phyloP scores from a whole-genome alignment of 1,140 invertebrate species.

The Drosophila albomicans region DNA sequence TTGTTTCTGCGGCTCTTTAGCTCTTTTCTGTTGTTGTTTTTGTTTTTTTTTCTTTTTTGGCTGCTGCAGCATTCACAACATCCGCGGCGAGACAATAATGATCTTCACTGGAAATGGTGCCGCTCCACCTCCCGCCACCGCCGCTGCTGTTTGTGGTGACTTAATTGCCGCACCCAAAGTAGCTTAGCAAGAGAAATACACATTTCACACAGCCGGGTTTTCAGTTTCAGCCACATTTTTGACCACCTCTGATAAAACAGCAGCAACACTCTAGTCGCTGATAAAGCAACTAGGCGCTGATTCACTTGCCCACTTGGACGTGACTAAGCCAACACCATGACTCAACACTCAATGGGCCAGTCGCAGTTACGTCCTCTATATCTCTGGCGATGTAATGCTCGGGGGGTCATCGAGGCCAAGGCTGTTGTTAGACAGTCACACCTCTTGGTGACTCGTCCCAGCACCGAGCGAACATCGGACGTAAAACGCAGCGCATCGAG shows the following conservation, averaged over 20 bases:
- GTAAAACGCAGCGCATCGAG: slow-evolving; percentile 61
- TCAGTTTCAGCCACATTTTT: slow-evolving; percentile 31
- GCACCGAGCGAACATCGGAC: slow-evolving; percentile 50
- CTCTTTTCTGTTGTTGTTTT: neutral
- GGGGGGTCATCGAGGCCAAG: neutral
- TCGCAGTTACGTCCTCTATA: neutral
- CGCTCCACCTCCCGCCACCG: slow-evolving; percentile 24
- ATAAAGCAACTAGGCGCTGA: slow-evolving; percentile 53
- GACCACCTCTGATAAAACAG: slow-evolving; percentile 58
- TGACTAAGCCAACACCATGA: slow-evolving; percentile 49
- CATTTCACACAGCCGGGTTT: slow-evolving; percentile 55
- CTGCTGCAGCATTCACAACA: slow-evolving; percentile 50
- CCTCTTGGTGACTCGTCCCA: slow-evolving; percentile 16
- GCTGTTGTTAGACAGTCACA: slow-evolving; percentile 3
- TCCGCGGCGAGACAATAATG: slow-evolving; percentile 79
- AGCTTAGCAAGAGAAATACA: slow-evolving; percentile 60
- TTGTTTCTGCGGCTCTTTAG: slow-evolving; percentile 55
- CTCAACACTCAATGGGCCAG: neutral
- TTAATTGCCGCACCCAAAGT: slow-evolving; percentile 77
- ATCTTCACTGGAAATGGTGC: slow-evolving; percentile 75
- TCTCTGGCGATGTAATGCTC: neutral
- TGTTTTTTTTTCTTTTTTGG: slow-evolving; percentile 39
- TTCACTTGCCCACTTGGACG: slow-evolving; percentile 36
- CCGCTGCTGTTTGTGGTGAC: slow-evolving; percentile 58
- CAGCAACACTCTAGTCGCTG: slow-evolving; percentile 27